Evolutionary conservation across 2,113 vertebrate species (phyloP).

Genomic region (Gobiocypris rarus): DNA sequence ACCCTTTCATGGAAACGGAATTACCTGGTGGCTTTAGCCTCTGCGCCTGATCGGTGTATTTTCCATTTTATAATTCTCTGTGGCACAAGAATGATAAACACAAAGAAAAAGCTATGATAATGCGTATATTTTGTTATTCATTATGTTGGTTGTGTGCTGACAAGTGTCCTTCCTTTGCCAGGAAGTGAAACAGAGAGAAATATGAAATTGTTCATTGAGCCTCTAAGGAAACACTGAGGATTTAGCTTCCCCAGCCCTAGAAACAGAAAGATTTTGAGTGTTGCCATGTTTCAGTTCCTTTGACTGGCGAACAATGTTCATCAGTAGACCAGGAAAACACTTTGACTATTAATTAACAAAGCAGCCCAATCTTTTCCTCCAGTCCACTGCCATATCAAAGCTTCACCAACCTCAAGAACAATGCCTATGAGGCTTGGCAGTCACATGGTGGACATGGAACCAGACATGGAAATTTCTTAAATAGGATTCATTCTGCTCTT

Average conservation of each 20-base stretch:
- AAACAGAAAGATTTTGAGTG: not conserved
- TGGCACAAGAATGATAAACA: not conserved
- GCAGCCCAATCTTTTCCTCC: not conserved
- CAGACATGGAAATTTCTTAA: conserved; percentile 37
- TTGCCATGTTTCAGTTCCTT: conserved; percentile 8
- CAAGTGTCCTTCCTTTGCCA: not conserved
- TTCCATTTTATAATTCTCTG: not conserved
- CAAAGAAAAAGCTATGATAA: not conserved
- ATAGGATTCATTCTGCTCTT: conserved; percentile 50
- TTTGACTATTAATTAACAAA: conserved; percentile 22
- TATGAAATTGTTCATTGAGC: not conserved
- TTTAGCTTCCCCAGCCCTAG: not conserved
- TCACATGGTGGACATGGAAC: conserved; percentile 10
- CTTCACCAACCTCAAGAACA: conserved; percentile 36
- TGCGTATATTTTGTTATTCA: not conserved
- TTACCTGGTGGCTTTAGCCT: no score
- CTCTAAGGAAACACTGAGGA: not conserved
- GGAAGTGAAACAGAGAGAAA: not conserved
- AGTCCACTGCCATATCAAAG: conserved; percentile 11
- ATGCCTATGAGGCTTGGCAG: conserved; percentile 17
- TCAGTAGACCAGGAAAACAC: not conserved
- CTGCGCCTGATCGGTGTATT: not conserved
- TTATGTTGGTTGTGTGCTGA: not conserved
- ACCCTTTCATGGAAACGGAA: no score
- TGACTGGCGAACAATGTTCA: not conserved